Conservation (phyloP, 2,888 invertebrate genomes). For the Candidula unifasciata region DNA sequence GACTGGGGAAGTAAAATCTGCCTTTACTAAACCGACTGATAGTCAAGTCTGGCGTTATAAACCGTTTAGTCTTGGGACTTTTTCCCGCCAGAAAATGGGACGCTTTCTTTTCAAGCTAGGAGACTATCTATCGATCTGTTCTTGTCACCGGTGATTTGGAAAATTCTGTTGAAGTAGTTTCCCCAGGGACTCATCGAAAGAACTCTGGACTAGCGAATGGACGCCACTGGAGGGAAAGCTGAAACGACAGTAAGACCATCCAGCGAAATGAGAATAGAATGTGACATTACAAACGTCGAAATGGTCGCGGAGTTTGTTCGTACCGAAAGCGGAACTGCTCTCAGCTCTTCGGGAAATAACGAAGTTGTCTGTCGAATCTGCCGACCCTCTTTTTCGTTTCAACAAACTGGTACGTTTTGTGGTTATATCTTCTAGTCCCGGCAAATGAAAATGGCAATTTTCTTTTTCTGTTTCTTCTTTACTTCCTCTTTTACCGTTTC, state of each 20-base stretch:
- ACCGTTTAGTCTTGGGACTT: constrained; percentile 16
- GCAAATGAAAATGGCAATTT: background rate
- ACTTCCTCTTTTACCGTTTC: no score
- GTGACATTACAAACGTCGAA: background rate
- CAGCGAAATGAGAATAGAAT: constrained; percentile 21
- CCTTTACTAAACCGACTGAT: background rate
- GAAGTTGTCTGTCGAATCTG: no score
- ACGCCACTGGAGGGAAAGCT: background rate
- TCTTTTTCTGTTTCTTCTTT: no score
- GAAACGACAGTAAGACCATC: background rate
- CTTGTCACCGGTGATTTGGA: constrained; percentile 39
- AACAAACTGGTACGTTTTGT: no score
- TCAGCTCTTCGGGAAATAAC: no score
- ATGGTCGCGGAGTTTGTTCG: background rate
- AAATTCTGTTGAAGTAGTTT: constrained; percentile 41
- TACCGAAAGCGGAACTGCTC: no score
- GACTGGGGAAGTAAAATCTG: no score
- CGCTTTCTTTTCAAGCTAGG: constrained; percentile 16
- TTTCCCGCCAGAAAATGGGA: constrained; percentile 7
- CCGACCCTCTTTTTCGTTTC: no score
- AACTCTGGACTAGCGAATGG: background rate
- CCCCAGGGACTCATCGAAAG: constrained; percentile 32
- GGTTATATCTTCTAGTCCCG: no score
- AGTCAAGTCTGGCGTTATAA: background rate
- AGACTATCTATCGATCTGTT: constrained; percentile 42